Percentiles rank a stretch among this genome's conserved stretches.
Evolutionary conservation across 2,888 invertebrate species (phyloP).

Genomic region (Pyrgus malvae): DNA sequence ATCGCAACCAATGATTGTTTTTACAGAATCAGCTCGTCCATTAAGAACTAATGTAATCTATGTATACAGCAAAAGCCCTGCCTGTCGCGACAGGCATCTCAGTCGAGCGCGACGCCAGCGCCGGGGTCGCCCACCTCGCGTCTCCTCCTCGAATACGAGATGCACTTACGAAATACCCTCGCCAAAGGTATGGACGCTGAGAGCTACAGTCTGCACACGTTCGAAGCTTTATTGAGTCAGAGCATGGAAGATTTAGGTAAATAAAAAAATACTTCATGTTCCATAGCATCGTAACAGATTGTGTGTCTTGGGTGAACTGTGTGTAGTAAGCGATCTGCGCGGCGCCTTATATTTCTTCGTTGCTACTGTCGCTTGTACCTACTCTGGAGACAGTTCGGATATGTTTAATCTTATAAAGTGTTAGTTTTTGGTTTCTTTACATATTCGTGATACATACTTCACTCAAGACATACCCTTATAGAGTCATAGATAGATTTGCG

Average conservation of each 20-base stretch:
- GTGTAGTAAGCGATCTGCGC: no score
- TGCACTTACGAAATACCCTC: conserved; percentile 95
- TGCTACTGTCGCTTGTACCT: no score
- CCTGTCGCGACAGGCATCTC: conserved; percentile 76
- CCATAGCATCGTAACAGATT: conserved; percentile 15
- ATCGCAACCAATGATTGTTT: no score
- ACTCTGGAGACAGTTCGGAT: no score
- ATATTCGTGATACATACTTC: no score
- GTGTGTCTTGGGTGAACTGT: no score
- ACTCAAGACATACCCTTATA: no score
- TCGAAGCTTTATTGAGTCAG: conserved; percentile 94
- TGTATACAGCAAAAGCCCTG: conserved; percentile 62
- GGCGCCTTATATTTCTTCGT: no score
- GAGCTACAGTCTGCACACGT: conserved; percentile 96
- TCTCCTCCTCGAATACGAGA: conserved; percentile 94
- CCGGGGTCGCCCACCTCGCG: conserved; percentile 93
- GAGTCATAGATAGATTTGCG: no score
- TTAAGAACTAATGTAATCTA: conserved; percentile 7
- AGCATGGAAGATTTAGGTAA: conserved; percentile 97
- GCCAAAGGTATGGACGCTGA: conserved; percentile 98
- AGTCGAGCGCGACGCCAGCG: conserved; percentile 87
- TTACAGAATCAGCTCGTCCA: not conserved
- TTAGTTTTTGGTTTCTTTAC: no score
- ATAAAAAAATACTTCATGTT: conserved; percentile 34
- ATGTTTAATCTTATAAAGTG: no score